phyloP scores from a whole-genome alignment of 2,797 vertebrate genomes.

The Acanthurus leucopareius region DNA sequence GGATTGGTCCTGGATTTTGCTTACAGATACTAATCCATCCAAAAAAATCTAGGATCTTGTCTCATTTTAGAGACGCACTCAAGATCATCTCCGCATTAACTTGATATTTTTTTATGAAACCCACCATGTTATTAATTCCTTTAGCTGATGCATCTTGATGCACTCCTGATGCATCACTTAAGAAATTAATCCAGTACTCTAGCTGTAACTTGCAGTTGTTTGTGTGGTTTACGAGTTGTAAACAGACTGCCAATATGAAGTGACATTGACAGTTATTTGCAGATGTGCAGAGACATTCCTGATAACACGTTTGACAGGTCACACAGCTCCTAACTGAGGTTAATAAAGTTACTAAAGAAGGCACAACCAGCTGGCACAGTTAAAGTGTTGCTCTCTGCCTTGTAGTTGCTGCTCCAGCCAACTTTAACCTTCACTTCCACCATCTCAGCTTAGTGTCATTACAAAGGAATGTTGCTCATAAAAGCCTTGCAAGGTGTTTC shows the following conservation, averaged over 20 bases:
- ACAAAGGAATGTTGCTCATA: constrained; percentile 39
- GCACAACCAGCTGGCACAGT: constrained; percentile 3
- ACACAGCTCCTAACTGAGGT: neutral
- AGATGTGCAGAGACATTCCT: neutral
- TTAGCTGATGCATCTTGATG: neutral
- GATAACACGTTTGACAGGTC: neutral
- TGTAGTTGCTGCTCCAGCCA: neutral
- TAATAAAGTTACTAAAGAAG: neutral
- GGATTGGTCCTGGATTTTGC: neutral
- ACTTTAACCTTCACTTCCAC: neutral
- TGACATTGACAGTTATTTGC: neutral
- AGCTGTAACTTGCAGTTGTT: neutral
- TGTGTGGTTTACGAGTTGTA: neutral
- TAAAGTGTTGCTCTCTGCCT: neutral
- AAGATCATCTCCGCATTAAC: neutral
- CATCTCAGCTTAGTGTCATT: constrained; percentile 19
- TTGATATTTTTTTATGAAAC: neutral
- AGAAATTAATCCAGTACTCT: neutral
- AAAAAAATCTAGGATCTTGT: neutral
- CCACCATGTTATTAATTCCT: constrained; percentile 16
- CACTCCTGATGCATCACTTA: neutral
- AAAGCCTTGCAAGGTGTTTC: constrained; percentile 42
- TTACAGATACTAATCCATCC: neutral
- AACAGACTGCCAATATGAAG: neutral
- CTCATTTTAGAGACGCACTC: neutral